Evolutionary conservation across 2,888 invertebrate species (phyloP).

Genomic region (Pimpla rufipes): DNA sequence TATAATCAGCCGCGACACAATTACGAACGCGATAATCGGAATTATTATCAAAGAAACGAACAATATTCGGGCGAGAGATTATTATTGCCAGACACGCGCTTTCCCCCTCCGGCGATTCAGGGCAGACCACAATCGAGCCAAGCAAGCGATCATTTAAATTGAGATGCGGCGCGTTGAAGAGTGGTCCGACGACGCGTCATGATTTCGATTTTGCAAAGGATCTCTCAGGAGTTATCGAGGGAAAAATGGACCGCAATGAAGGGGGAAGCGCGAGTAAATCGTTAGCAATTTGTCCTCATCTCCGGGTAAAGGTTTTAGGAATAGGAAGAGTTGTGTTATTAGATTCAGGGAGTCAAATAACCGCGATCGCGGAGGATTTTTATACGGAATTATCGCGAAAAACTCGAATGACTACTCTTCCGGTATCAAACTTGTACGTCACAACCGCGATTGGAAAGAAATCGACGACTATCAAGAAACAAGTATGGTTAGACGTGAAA

Average conservation of each 20-base stretch:
- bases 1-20: not conserved
- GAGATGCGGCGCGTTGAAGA: conserved; percentile 5
- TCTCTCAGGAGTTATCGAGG: not conserved
- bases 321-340: not conserved
- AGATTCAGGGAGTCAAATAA: conserved; percentile 16
- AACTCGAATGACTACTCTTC: not conserved
- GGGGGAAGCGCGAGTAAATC: not conserved
- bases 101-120: conserved; percentile 9
- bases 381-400: not conserved
- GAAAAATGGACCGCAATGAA: conserved; percentile 7
- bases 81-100: conserved; percentile 6
- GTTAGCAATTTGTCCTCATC: not conserved
- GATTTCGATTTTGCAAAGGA: conserved; percentile 9
- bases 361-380: not conserved
- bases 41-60: not conserved
- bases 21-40: not conserved
- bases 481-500: not conserved
- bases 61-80: not conserved
- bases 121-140: not conserved
- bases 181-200: conserved; percentile 6
- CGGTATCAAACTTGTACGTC: conserved; percentile 4
- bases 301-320: not conserved
- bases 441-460: not conserved
- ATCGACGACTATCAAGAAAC: not conserved
- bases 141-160: not conserved